phyloP scores from a whole-genome alignment of 1,140 invertebrate species.

The Thaumetopoea pityocampa region DNA sequence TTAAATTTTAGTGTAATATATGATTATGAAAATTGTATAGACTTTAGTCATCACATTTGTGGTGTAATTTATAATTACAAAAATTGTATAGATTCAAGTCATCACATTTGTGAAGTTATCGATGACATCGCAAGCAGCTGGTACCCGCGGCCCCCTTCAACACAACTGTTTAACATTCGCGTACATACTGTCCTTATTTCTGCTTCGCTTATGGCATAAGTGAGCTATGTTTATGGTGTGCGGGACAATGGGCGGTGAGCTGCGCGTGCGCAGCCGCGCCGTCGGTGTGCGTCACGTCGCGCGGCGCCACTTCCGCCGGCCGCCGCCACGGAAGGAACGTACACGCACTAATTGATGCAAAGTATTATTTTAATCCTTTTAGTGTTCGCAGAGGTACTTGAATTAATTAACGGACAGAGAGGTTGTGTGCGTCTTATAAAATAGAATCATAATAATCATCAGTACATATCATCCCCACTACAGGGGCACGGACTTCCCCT shows the following conservation, averaged over 20 bases:
- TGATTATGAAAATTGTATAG: too few species aligned
- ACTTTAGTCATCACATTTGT: too few species aligned
- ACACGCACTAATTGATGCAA: slow-evolving; percentile 17
- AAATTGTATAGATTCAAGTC: too few species aligned
- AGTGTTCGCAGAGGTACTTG: neutral
- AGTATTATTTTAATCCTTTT: slow-evolving; percentile 17
- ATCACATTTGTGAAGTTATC: too few species aligned
- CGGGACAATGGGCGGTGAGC: slow-evolving; percentile 42
- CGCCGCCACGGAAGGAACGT: slow-evolving; percentile 50
- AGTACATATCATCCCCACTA: too few species aligned
- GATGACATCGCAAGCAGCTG: too few species aligned
- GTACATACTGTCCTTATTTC: slow-evolving; percentile 24
- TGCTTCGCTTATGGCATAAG: slow-evolving; percentile 29
- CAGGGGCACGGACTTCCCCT: too few species aligned
- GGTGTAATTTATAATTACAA: too few species aligned
- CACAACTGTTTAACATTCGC: slow-evolving; percentile 7
- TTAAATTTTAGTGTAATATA: too few species aligned
- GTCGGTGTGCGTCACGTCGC: slow-evolving; percentile 56
- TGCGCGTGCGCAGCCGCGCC: slow-evolving; percentile 23
- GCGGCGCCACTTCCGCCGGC: slow-evolving; percentile 32
- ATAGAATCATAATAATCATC: too few species aligned
- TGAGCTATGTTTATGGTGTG: slow-evolving; percentile 36
- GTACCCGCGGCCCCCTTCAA: slow-evolving; percentile 1
- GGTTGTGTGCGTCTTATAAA: too few species aligned
- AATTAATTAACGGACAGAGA: too few species aligned